A percentile compares a stretch with the other conserved stretches of the same genome.
Conservation (phyloP, 2,888 invertebrate genomes). For the Mythimna vitellina region DNA sequence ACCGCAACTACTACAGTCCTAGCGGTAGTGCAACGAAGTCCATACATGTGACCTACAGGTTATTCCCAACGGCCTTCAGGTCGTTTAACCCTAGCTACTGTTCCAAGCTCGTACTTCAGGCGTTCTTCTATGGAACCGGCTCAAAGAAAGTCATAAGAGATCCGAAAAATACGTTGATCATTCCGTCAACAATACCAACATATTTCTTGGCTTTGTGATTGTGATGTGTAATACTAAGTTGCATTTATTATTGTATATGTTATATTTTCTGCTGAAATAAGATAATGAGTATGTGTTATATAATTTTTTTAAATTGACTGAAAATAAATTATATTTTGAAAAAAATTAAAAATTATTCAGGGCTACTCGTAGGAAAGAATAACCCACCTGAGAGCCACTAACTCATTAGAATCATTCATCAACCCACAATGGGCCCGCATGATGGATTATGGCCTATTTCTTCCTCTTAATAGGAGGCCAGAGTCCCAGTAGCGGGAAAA, state of each 20-base stretch:
- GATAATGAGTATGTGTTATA: no score
- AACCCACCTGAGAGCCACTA: no score
- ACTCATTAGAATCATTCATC: no score
- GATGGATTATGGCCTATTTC: no score
- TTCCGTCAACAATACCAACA: conserved; percentile 73
- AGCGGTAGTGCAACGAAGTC: conserved; percentile 71
- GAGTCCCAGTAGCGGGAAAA: no score
- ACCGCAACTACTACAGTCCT: conserved; percentile 74
- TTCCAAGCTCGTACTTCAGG: conserved; percentile 78
- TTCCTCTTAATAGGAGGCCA: no score
- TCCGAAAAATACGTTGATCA: conserved; percentile 66
- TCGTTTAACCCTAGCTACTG: conserved; percentile 77
- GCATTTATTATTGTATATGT: neutral
- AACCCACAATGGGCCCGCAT: no score
- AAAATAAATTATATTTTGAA: neutral
- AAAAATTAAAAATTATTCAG: no score
- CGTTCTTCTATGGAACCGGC: conserved; percentile 77
- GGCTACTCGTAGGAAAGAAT: no score
- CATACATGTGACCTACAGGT: conserved; percentile 73
- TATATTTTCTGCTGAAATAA: neutral
- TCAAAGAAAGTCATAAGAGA: conserved; percentile 68
- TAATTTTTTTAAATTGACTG: neutral
- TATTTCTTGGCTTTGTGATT: conserved; percentile 70
- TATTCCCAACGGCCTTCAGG: conserved; percentile 68
- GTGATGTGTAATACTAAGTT: neutral